Evolutionary conservation across 1,140 invertebrate species (phyloP).

Genomic region (Subanguina moxae): DNA sequence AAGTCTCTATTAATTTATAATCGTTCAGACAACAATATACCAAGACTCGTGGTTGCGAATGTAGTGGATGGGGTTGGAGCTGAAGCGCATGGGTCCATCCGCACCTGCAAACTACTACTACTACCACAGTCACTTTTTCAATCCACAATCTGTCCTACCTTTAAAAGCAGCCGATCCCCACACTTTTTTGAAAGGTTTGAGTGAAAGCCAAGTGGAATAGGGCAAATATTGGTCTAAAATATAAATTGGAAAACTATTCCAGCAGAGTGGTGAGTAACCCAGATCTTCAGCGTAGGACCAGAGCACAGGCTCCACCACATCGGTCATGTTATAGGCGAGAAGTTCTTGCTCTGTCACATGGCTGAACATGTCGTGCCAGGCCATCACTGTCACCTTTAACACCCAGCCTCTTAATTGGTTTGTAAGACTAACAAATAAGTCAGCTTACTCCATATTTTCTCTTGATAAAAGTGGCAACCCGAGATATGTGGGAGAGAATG

Average conservation of each 20-base stretch:
- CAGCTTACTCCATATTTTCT: conserved; percentile 36
- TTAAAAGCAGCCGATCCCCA: conserved; percentile 49
- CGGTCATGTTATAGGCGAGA: conserved; percentile 35
- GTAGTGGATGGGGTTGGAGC: conserved; percentile 56
- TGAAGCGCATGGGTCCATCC: conserved; percentile 50
- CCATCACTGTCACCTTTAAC: conserved; percentile 47
- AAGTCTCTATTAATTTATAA: too few relatives aligned
- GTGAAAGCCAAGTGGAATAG: conserved; percentile 47
- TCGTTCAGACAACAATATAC: conserved; percentile 4
- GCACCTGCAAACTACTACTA: conserved; percentile 13
- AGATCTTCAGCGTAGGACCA: conserved; percentile 58
- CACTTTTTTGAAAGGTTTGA: conserved; percentile 47
- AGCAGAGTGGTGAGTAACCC: too few relatives aligned
- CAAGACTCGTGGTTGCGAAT: conserved; percentile 56
- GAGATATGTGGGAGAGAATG: conserved; percentile 54
- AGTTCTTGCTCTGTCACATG: conserved; percentile 10
- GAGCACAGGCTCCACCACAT: conserved; percentile 51
- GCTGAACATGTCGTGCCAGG: conserved; percentile 57
- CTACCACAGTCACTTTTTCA: too few relatives aligned
- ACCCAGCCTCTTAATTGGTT: background rate
- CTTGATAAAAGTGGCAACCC: conserved; percentile 49
- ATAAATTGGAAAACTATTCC: too few relatives aligned
- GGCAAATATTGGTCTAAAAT: conserved; percentile 52
- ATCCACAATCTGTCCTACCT: conserved; percentile 1
- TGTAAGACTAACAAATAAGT: background rate